A percentile compares a stretch with the other conserved stretches of the same genome.
Conservation (phyloP, 2,888 invertebrate species). For the Agonopterix heracliana region DNA sequence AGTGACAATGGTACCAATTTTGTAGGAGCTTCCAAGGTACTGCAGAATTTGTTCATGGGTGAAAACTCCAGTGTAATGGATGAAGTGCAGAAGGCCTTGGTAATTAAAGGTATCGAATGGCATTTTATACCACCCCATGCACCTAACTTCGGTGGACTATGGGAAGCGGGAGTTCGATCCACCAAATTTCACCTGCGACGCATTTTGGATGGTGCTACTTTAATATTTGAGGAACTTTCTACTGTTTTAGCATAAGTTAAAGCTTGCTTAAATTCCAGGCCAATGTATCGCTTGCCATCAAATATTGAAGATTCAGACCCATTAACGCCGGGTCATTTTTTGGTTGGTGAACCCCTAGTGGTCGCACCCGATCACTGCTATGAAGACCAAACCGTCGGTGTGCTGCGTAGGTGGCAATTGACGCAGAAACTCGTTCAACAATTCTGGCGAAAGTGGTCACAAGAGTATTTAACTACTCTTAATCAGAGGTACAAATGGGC, state of each 20-base stretch:
- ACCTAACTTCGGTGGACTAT: constrained; percentile 18
- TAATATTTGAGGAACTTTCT: constrained; percentile 10
- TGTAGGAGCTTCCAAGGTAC: constrained; percentile 10
- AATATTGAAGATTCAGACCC: constrained; percentile 1
- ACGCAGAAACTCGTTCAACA: constrained; percentile 5
- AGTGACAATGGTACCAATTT: constrained; percentile 16
- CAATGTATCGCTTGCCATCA: constrained; percentile 1
- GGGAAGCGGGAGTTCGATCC: constrained; percentile 10
- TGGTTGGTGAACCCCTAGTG: not conserved
- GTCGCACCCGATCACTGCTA: not conserved
- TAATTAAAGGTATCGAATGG: constrained; percentile 10
- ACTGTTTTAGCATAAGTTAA: constrained; percentile 8
- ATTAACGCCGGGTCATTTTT: constrained; percentile 9
- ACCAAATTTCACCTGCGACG: constrained; percentile 14
- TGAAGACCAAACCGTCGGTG: not conserved
- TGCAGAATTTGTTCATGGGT: not conserved
- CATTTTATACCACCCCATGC: constrained; percentile 17
- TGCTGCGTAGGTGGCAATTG: constrained; percentile 3
- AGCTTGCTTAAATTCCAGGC: constrained; percentile 7
- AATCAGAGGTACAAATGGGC: constrained; percentile 7
- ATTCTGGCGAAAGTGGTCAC: constrained; percentile 9
- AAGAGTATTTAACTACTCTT: constrained; percentile 9
- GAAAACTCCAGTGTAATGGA: not conserved
- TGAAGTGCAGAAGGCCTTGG: constrained; percentile 1
- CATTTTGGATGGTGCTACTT: not conserved